phyloP scores from a whole-genome alignment of 2,113 vertebrate genomes.

The Psilopsiagon aurifrons region DNA sequence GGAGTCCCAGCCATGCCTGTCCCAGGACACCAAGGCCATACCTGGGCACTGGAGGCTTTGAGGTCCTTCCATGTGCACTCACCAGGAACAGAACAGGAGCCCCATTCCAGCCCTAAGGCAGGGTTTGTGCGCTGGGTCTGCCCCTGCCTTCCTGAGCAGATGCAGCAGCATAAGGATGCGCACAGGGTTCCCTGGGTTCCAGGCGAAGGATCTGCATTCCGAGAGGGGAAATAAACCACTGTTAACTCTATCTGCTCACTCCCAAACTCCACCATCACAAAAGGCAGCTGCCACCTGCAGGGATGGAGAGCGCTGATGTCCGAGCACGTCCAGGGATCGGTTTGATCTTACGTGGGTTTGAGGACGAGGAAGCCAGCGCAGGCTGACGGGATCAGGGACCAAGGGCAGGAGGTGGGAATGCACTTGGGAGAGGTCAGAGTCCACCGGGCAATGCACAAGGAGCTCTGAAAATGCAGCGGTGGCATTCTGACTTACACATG shows the following conservation, averaged over 20 bases:
- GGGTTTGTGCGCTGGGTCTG: fast-evolving
- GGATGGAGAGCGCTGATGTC: background rate
- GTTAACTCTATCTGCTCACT: background rate
- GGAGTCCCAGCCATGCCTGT: fast-evolving
- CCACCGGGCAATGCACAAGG: background rate
- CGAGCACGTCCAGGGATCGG: background rate
- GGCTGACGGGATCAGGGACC: background rate
- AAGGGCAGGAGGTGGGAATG: background rate
- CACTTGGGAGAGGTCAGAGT: background rate
- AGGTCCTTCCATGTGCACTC: fast-evolving
- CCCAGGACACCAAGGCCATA: background rate
- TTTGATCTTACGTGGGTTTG: background rate
- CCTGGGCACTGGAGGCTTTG: fast-evolving
- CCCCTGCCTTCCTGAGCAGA: background rate
- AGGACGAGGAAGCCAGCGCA: background rate
- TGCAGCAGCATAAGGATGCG: fast-evolving
- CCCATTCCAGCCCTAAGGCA: background rate
- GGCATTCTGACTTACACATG: fast-evolving
- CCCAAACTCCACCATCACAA: background rate
- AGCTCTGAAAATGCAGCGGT: background rate
- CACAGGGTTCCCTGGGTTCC: background rate
- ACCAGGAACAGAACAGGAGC: background rate
- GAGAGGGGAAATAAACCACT: fast-evolving
- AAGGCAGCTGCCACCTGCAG: background rate
- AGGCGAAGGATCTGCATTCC: background rate